These are phyloP conservation scores for Pseudobourletiella spinata DNA, from an alignment of 1,140 invertebrate species.

Conservation along the genomic window DNA sequence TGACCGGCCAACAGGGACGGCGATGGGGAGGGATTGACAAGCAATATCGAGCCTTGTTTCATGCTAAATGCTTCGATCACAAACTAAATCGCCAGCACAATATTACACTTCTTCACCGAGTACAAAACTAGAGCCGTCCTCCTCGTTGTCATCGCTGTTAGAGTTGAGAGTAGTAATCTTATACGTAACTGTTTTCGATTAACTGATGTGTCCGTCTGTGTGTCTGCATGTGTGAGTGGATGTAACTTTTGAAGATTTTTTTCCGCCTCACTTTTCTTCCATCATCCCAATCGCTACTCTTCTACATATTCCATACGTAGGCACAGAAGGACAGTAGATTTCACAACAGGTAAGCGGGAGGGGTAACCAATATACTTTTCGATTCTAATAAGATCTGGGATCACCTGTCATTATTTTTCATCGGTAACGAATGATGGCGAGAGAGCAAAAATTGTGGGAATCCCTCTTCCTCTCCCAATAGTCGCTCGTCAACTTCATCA, in stretches of 20 bases:
- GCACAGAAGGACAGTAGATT: no score
- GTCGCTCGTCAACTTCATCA: no score
- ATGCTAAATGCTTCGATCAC: not conserved
- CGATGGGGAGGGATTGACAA: not conserved
- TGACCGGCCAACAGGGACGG: not conserved
- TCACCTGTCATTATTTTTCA: not conserved
- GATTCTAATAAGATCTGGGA: not conserved
- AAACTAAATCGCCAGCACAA: not conserved
- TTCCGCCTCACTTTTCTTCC: not conserved
- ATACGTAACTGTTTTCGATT: no score
- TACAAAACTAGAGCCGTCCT: not conserved
- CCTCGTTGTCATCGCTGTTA: not conserved
- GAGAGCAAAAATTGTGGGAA: not conserved
- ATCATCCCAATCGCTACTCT: not conserved
- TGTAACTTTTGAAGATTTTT: no score
- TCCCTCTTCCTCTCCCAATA: not conserved
- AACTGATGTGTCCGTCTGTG: no score
- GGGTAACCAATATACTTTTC: no score
- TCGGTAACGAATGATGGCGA: not conserved
- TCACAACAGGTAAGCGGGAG: no score
- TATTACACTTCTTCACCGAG: not conserved
- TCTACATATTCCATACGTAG: not conserved
- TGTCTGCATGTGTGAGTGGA: no score
- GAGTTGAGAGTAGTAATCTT: no score
- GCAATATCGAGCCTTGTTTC: not conserved